A percentile compares a stretch with the other conserved stretches of the same genome.
Conservation (phyloP, 2,113 vertebrate genomes). For the Vicugna pacos region DNA sequence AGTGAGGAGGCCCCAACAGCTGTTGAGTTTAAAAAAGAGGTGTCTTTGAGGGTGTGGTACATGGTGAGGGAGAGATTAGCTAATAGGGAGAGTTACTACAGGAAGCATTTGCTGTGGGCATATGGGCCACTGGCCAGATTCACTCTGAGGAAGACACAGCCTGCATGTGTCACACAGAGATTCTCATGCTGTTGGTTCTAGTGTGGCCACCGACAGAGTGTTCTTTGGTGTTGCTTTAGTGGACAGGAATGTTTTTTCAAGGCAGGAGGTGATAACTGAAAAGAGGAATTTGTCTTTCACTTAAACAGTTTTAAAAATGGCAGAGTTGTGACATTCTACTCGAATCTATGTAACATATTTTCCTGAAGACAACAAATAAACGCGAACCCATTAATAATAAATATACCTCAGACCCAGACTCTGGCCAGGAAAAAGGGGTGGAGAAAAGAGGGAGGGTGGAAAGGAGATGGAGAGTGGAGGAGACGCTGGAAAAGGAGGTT, state of each 20-base stretch:
- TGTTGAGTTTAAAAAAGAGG: neutral
- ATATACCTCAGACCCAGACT: neutral
- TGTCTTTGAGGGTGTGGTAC: neutral
- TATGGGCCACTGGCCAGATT: neutral
- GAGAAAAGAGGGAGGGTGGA: neutral
- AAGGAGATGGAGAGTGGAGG: neutral
- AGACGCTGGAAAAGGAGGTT: neutral
- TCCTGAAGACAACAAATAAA: neutral
- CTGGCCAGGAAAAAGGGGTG: neutral
- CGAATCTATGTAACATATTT: neutral
- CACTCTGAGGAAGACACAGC: neutral
- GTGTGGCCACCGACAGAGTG: neutral
- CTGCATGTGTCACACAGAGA: fast-evolving
- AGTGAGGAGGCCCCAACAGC: neutral
- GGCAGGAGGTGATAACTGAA: neutral
- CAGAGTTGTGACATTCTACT: neutral
- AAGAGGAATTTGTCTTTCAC: neutral
- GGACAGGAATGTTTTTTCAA: neutral
- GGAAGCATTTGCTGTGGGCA: neutral
- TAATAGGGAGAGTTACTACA: neutral
- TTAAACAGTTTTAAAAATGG: neutral
- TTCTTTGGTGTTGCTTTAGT: neutral
- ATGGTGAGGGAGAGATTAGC: neutral
- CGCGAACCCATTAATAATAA: neutral
- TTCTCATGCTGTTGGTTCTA: neutral